phyloP scores from a whole-genome alignment of 1,140 invertebrate genomes.

The Tenebrio molitor region DNA sequence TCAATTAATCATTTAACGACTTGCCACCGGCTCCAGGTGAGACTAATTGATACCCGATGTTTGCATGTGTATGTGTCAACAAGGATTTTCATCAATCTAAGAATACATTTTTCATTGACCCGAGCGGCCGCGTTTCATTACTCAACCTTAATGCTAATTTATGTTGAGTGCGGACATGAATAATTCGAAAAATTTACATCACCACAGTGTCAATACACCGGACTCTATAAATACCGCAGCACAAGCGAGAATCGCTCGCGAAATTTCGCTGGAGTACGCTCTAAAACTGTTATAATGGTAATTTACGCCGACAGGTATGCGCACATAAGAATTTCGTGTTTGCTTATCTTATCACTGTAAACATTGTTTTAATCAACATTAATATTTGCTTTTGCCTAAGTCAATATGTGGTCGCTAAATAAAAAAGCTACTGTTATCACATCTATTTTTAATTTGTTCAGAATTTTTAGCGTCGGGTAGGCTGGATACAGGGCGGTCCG shows the following conservation, averaged over 20 bases:
- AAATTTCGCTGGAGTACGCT: too few relatives aligned
- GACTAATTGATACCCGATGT: background rate
- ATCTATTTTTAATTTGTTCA: background rate
- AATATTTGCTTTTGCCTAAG: background rate
- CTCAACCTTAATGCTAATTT: too few relatives aligned
- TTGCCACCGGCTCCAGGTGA: conserved; percentile 4
- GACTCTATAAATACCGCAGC: too few relatives aligned
- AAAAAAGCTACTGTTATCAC: background rate
- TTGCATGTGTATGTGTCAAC: conserved; percentile 7
- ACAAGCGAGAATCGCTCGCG: too few relatives aligned
- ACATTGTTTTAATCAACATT: conserved; percentile 28
- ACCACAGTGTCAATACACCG: too few relatives aligned
- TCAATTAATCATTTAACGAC: background rate
- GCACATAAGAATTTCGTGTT: conserved; percentile 13
- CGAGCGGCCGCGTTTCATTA: too few relatives aligned
- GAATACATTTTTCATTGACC: background rate
- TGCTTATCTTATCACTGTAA: background rate
- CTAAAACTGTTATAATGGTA: too few relatives aligned
- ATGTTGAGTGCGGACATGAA: too few relatives aligned
- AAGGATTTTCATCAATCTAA: background rate
- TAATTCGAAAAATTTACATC: too few relatives aligned
- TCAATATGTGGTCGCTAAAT: conserved; percentile 9
- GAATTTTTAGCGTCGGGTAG: background rate
- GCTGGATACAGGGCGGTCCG: background rate
- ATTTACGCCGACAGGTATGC: background rate